A percentile compares a stretch with the other conserved stretches of the same genome.
Conservation (phyloP, 2,797 vertebrate genomes). For the Craterocephalus amniculus region DNA sequence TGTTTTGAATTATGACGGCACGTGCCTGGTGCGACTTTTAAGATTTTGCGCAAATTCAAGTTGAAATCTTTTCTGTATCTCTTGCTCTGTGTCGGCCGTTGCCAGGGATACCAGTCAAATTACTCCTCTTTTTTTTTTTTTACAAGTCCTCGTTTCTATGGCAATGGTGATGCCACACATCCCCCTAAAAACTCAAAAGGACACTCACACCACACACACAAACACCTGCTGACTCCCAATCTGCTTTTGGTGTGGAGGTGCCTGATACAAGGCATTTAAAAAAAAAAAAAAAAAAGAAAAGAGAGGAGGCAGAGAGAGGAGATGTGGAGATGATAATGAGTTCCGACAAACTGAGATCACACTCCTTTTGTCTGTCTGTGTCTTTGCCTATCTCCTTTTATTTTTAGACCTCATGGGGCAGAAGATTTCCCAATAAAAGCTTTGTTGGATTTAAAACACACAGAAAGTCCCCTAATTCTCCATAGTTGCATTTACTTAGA, state of each 20-base stretch:
- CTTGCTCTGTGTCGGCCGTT: slow-evolving; percentile 55
- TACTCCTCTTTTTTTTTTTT: slow-evolving; percentile 32
- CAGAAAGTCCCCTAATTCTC: too few relatives aligned
- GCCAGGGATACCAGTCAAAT: slow-evolving; percentile 67
- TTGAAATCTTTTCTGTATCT: slow-evolving; percentile 11
- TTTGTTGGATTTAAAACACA: slow-evolving; percentile 14
- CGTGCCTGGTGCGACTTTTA: not conserved
- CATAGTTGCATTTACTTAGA: too few relatives aligned
- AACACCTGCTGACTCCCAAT: slow-evolving; percentile 75
- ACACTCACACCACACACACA: slow-evolving; percentile 3
- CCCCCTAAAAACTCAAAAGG: slow-evolving; percentile 24
- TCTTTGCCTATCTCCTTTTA: not conserved
- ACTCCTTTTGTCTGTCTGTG: slow-evolving; percentile 15
- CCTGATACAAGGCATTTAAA: slow-evolving; percentile 46
- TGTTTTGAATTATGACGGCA: not conserved
- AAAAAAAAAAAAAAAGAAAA: slow-evolving; percentile 35
- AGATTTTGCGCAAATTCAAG: not conserved
- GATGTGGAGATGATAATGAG: slow-evolving; percentile 36
- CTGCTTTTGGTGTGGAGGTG: slow-evolving; percentile 64
- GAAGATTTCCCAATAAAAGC: slow-evolving; percentile 7
- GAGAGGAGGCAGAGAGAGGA: slow-evolving; percentile 11
- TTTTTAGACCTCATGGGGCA: slow-evolving; percentile 28
- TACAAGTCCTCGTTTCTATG: slow-evolving; percentile 53
- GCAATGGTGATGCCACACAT: slow-evolving; percentile 62
- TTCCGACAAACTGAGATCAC: slow-evolving; percentile 43